Percentiles rank a stretch among this genome's conserved stretches.
Evolutionary conservation across 1,140 invertebrate genomes (phyloP).

Genomic region (Cyphomyrmex costatus): DNA sequence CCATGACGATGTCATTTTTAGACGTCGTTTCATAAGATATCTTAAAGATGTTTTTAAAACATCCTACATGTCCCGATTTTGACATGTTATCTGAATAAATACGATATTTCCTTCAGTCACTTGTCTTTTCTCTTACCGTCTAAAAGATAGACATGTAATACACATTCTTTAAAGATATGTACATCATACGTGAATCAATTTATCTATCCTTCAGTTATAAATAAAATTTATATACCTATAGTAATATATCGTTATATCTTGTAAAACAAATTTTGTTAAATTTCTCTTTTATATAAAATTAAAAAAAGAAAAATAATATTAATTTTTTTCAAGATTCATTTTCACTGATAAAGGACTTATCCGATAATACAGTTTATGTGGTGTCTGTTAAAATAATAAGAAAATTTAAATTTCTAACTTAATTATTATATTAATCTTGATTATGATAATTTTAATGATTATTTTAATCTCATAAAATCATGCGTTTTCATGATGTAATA

Average conservation of each 20-base stretch:
- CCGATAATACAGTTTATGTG: not conserved
- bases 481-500: not conserved
- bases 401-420: not conserved
- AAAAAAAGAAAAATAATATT: constrained; percentile 17
- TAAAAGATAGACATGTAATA: constrained; percentile 4
- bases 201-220: not conserved
- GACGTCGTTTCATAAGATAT: no score
- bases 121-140: not conserved
- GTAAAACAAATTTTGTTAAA: not conserved
- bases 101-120: not conserved
- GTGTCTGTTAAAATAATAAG: not conserved
- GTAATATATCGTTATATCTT: constrained; percentile 1
- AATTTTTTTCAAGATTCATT: not conserved
- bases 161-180: not conserved
- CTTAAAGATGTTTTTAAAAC: no score
- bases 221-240: constrained; percentile 12
- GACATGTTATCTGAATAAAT: not conserved
- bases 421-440: constrained; percentile 28
- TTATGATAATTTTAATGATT: no score
- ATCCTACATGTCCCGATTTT: no score
- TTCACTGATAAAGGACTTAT: not conserved
- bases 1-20: no score
- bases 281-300: not conserved
- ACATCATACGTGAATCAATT: not conserved
- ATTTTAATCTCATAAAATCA: not conserved